Percentiles rank a stretch among this genome's conserved stretches.
Evolutionary conservation across 2,888 invertebrate genomes (phyloP).

Genomic region (Tupiocoris notatus): DNA sequence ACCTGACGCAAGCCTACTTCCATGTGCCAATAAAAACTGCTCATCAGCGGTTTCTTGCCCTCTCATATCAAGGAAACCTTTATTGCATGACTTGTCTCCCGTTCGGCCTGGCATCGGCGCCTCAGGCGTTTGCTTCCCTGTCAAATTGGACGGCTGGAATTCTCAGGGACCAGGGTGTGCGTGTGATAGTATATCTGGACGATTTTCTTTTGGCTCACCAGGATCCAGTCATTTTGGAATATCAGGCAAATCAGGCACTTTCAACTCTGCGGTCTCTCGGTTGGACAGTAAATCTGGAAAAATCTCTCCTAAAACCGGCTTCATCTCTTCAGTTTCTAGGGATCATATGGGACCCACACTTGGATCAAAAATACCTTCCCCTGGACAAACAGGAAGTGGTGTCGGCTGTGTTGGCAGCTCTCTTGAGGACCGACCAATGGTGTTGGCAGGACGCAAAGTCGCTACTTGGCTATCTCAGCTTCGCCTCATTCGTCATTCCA

Average conservation of each 20-base stretch:
- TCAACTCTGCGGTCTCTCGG: not conserved
- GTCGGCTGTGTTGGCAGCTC: too few species aligned
- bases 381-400: too few species aligned
- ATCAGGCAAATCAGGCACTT: not conserved
- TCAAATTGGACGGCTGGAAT: not conserved
- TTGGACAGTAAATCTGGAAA: too few species aligned
- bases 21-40: not conserved
- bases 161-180: not conserved
- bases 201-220: not conserved
- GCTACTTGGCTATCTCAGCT: too few species aligned
- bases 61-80: not conserved
- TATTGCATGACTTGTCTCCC: not conserved
- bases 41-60: not conserved
- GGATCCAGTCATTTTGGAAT: not conserved
- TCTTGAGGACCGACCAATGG: too few species aligned
- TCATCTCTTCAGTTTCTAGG: too few species aligned
- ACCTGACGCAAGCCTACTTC: not conserved
- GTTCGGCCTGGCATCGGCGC: not conserved
- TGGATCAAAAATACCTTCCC: too few species aligned
- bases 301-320: too few species aligned
- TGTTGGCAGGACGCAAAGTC: too few species aligned
- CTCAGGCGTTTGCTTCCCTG: not conserved
- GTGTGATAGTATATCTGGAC: not conserved
- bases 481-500: too few species aligned
- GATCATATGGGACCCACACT: too few species aligned